Conservation (phyloP, 2,797 vertebrate species). For the Ceryle rudis region DNA sequence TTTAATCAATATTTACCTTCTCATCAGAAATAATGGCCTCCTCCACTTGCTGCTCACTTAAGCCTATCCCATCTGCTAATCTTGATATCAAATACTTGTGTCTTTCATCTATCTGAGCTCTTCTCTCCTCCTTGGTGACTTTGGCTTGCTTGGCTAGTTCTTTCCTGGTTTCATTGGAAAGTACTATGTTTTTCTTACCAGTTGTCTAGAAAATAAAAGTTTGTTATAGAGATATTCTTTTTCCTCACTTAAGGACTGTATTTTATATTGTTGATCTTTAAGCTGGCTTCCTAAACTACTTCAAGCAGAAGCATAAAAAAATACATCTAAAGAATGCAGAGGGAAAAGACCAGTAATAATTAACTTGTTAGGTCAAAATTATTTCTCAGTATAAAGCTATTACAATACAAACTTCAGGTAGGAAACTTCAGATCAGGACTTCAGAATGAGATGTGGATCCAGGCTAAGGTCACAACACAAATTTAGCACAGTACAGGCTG, state of each 20-base stretch:
- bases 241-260: neutral
- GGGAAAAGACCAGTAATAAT: neutral
- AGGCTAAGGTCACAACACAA: neutral
- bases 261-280: neutral
- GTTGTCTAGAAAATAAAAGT: slow-evolving; percentile 70
- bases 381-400: neutral
- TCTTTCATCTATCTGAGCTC: slow-evolving; percentile 79
- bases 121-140: slow-evolving; percentile 80
- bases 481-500: neutral
- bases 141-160: slow-evolving; percentile 79
- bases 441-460: neutral
- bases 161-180: slow-evolving; percentile 81
- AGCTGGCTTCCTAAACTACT: neutral
- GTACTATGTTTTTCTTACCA: slow-evolving; percentile 68
- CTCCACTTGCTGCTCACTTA: slow-evolving; percentile 81
- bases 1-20: slow-evolving; percentile 74
- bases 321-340: neutral
- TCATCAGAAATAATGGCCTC: slow-evolving; percentile 83
- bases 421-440: neutral
- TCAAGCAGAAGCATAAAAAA: neutral
- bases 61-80: slow-evolving; percentile 72
- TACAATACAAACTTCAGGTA: neutral
- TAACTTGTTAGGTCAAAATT: neutral
- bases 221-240: neutral
- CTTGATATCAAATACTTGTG: slow-evolving; percentile 81